Evolutionary conservation across 1,140 invertebrate species (phyloP), one percentile per base, ranked within the genome.

Genomic region (Philopotamus ludificatus): DNA sequence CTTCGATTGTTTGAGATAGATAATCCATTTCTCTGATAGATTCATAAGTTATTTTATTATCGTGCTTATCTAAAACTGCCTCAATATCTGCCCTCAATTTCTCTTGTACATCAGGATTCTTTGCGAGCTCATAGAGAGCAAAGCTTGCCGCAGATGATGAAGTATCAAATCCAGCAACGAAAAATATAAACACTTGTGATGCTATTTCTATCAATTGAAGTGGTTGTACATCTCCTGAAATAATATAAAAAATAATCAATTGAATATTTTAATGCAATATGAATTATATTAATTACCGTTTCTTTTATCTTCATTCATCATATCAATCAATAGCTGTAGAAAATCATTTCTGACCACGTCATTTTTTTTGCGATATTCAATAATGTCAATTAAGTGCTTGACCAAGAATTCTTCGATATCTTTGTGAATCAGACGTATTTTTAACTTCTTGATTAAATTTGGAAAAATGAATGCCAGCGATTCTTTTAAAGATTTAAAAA

Each of bases 81-180:
- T n/a, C n/a, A n/a, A n/a, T n/a, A n/a, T n/a, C n/a, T n/a, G n/a
- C n/a, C n/a, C n/a, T 75, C 20, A 83, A 4, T 61, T 74, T 79
- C 0, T 80, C 72, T 66, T 87, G 85, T 12, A 83, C 72, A 0
- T 85, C 79, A n/a, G 76, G 78, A 67, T 86, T 72, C 15, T 76
- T 72, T 0, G 85, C 82, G 49, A 89, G 72, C 53, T 80, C 78
- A 65, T 82, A 85, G 0, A 82, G 53, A 3, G 77, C 72, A 60
- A 81, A 84, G 8, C 77, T 73, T 63, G 87, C 74, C 0, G 84
- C 76, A 0, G 79, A 81, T 1, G 84, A 80, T 0, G 84, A 85
- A 0, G 87, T 87, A 59, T 87, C 86, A 62, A 83, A 87, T 1
- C 85, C 85, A 50, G n/a, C n/a, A n/a, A n/a, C n/a, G n/a, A n/a